Percentiles rank a stretch among this genome's conserved stretches.
Evolutionary conservation across 2,888 invertebrate species (phyloP).

Genomic region (Isotomurus palustris): DNA sequence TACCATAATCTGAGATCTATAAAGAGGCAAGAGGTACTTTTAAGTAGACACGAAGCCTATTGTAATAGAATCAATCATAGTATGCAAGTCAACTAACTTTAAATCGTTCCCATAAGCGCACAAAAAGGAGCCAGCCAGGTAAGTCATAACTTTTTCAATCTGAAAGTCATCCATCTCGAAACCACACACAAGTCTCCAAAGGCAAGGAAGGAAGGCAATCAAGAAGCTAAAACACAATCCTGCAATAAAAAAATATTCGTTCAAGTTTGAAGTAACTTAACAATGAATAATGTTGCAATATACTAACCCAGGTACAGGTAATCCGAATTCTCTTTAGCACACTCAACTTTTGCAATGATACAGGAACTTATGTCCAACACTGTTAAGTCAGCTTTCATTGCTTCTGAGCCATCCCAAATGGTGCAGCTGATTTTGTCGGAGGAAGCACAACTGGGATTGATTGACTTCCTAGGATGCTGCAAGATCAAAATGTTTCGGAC

Average conservation of each 20-base stretch:
- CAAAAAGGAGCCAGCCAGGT: slow-evolving; percentile 27
- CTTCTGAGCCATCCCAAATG: slow-evolving; percentile 86
- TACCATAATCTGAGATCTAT: slow-evolving; percentile 68
- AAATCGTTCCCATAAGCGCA: slow-evolving; percentile 38
- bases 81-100: slow-evolving; percentile 25
- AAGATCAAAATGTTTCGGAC: background rate
- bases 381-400: slow-evolving; percentile 87
- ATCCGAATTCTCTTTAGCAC: slow-evolving; percentile 70
- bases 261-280: background rate
- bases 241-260: slow-evolving; percentile 20
- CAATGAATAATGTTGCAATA: background rate
- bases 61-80: background rate
- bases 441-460: slow-evolving; percentile 64
- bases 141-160: slow-evolving; percentile 28
- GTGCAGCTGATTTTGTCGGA: slow-evolving; percentile 91
- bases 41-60: background rate
- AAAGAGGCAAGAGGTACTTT: slow-evolving; percentile 38
- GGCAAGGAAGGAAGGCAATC: slow-evolving; percentile 60
- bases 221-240: slow-evolving; percentile 58
- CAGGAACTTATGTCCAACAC: slow-evolving; percentile 91
- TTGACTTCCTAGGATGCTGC: slow-evolving; percentile 63
- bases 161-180: slow-evolving; percentile 43
- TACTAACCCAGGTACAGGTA: slow-evolving; percentile 65
- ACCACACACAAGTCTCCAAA: slow-evolving; percentile 51
- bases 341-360: slow-evolving; percentile 86